Conservation (phyloP, 2,888 invertebrate species). For the Phorcus lineatus region DNA sequence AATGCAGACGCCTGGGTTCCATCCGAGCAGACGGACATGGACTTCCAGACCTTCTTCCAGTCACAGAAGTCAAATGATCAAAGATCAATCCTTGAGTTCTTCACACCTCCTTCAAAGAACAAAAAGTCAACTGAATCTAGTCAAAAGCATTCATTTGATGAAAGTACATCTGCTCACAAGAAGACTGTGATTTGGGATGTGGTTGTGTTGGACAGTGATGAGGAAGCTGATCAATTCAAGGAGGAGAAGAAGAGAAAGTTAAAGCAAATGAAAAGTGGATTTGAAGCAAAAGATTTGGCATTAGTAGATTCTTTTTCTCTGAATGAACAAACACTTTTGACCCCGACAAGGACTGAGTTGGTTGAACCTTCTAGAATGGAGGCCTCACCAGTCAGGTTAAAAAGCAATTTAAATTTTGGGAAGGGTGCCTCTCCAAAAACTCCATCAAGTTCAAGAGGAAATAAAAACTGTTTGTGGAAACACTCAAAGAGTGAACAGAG, state of each 20-base stretch:
- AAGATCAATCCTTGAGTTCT: constrained; percentile 63
- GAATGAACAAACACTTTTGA: too few species aligned
- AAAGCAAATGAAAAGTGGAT: background rate
- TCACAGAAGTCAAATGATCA: constrained; percentile 60
- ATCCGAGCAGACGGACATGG: constrained; percentile 35
- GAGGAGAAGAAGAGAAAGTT: background rate
- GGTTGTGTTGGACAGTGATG: constrained; percentile 33
- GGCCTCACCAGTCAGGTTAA: too few species aligned
- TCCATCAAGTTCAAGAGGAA: background rate
- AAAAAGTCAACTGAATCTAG: background rate
- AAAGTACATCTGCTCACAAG: background rate
- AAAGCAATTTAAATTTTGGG: too few species aligned
- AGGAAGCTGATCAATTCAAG: constrained; percentile 28
- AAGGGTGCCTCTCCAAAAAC: too few species aligned
- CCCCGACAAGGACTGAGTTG: too few species aligned
- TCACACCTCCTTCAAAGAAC: constrained; percentile 39
- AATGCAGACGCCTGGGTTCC: constrained; percentile 66
- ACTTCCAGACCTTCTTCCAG: constrained; percentile 53
- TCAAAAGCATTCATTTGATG: background rate
- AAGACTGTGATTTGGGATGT: background rate
- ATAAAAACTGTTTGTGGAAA: too few species aligned
- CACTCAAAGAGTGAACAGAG: background rate
- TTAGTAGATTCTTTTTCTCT: background rate
- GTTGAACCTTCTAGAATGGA: too few species aligned
- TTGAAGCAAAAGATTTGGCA: background rate